phyloP scores from a whole-genome alignment of 2,113 vertebrate genomes.

The Delphinapterus leucas region DNA sequence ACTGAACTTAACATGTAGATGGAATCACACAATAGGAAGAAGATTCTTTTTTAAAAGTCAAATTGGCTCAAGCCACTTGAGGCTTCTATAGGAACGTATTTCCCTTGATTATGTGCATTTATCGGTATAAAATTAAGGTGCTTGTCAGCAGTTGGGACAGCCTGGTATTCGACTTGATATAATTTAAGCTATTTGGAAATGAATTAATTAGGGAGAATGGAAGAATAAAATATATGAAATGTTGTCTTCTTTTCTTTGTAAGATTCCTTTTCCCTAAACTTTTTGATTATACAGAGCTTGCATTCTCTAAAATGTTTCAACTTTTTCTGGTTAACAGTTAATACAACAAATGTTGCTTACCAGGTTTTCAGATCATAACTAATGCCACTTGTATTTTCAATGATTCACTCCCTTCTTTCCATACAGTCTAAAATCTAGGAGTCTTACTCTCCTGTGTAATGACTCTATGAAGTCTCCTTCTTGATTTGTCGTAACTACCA shows the following conservation, averaged over 20 bases:
- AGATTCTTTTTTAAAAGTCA: not conserved
- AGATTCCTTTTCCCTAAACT: not conserved
- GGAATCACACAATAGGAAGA: not conserved
- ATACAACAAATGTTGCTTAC: not conserved
- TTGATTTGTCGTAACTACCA: not conserved
- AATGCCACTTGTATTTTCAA: not conserved
- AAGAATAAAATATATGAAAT: not conserved
- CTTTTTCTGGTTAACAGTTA: not conserved
- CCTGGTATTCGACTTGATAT: not conserved
- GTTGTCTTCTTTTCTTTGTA: not conserved
- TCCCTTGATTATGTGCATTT: not conserved
- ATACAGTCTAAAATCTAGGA: not conserved
- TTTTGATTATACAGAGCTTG: not conserved
- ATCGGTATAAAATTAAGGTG: not conserved
- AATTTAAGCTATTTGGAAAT: slow-evolving; percentile 5
- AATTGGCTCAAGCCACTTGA: not conserved
- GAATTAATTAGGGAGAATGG: not conserved
- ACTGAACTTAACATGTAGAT: not conserved
- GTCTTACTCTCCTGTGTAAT: not conserved
- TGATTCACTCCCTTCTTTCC: not conserved
- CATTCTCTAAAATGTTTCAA: not conserved
- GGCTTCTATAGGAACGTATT: not conserved
- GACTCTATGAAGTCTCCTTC: not conserved
- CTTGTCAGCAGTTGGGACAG: not conserved
- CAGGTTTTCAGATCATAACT: not conserved